These are phyloP conservation scores for Microcebus lehilahytsara DNA, from an alignment of 2,113 vertebrate genomes.

Conservation along the genomic window DNA sequence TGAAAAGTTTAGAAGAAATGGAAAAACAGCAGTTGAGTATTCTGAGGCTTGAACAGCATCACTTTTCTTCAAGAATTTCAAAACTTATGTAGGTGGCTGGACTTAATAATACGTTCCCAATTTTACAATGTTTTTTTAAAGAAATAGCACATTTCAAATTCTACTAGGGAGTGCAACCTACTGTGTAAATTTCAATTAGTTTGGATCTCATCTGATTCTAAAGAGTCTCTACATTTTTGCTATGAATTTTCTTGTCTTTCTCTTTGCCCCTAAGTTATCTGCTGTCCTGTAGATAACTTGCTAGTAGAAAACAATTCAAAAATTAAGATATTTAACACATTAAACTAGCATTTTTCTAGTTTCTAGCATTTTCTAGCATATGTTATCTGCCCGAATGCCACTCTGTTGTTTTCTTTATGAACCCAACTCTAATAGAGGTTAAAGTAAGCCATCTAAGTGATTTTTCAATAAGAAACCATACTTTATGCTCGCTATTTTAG, in stretches of 20 bases:
- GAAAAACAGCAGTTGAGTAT: neutral
- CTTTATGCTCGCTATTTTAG: conserved; percentile 33
- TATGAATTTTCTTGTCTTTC: neutral
- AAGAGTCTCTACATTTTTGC: neutral
- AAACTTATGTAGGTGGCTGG: neutral
- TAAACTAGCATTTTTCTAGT: too few relatives aligned
- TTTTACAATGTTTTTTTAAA: neutral
- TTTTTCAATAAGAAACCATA: conserved; percentile 17
- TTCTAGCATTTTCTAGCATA: too few relatives aligned
- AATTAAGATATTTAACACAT: too few relatives aligned
- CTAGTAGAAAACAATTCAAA: too few relatives aligned
- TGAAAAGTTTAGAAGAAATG: neutral
- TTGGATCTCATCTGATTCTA: conserved; percentile 10
- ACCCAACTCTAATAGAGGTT: neutral
- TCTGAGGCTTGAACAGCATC: neutral
- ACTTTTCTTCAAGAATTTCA: conserved; percentile 10
- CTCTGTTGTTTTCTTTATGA: neutral
- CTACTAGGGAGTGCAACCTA: neutral
- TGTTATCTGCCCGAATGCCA: neutral
- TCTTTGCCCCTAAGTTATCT: neutral
- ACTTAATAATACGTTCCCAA: neutral
- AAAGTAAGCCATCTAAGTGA: neutral
- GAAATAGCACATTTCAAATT: neutral
- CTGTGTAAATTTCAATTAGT: neutral
- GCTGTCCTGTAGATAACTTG: neutral